These are phyloP conservation scores for Leptopilina drosophilae DNA, from an alignment of 2,888 invertebrate species.

Conservation along the genomic window DNA sequence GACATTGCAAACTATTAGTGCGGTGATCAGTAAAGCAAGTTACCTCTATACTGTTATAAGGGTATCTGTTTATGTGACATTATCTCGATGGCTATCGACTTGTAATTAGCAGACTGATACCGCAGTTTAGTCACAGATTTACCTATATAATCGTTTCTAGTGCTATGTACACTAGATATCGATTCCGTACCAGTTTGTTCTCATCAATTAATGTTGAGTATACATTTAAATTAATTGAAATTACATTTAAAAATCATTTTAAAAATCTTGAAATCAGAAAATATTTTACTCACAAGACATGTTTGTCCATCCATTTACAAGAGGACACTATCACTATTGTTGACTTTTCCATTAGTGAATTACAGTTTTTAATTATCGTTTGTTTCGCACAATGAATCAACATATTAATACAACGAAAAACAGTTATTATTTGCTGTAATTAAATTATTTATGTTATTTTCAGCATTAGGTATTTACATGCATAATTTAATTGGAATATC, in stretches of 20 bases:
- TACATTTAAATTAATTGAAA: neutral
- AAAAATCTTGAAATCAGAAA: no score
- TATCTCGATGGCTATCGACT: conserved; percentile 30
- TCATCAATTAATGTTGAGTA: neutral
- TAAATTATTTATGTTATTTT: neutral
- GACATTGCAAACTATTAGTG: conserved; percentile 33
- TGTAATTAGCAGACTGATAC: conserved; percentile 30
- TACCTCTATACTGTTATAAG: conserved; percentile 3
- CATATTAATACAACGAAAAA: no score
- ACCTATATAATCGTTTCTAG: conserved; percentile 15
- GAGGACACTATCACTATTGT: no score
- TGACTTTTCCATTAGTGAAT: no score
- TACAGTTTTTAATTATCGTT: no score
- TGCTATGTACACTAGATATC: neutral
- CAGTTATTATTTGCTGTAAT: neutral
- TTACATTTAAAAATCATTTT: neutral
- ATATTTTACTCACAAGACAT: no score
- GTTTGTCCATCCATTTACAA: no score
- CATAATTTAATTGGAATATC: conserved; percentile 3
- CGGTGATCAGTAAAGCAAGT: conserved; percentile 29
- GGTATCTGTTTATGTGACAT: conserved; percentile 28
- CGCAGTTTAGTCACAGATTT: conserved; percentile 26
- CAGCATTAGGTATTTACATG: neutral
- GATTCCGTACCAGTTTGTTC: neutral
- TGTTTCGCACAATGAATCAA: no score